Conservation (phyloP, 2,113 vertebrate species). For the Motacilla alba region DNA sequence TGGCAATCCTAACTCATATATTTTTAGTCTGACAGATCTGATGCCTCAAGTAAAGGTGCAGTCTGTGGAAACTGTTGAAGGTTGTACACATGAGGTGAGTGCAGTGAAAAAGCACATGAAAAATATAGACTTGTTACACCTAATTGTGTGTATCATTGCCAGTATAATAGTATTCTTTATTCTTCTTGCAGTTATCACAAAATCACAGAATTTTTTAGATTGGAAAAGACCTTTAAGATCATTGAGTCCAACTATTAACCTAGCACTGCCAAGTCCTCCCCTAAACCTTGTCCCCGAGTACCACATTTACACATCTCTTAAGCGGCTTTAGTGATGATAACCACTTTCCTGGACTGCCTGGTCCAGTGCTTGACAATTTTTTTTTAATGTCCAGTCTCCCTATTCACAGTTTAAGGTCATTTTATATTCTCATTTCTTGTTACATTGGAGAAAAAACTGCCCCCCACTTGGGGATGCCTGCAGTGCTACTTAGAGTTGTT, state of each 20-base stretch:
- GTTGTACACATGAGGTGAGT: constrained; percentile 94
- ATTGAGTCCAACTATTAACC: fast-evolving
- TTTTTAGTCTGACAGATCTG: constrained; percentile 85
- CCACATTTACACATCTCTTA: fast-evolving
- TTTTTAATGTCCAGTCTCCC: not conserved
- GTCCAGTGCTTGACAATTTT: not conserved
- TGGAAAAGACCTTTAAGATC: not conserved
- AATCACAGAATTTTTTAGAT: not conserved
- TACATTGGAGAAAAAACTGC: not conserved
- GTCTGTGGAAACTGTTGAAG: constrained; percentile 92
- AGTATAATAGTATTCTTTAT: not conserved
- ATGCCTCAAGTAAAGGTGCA: constrained; percentile 96
- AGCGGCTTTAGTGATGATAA: not conserved
- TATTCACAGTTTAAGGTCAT: fast-evolving
- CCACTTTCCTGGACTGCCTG: not conserved
- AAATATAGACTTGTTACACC: not conserved
- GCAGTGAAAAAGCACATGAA: not conserved
- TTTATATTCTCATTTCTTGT: not conserved
- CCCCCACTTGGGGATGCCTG: fast-evolving
- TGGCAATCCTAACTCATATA: not conserved
- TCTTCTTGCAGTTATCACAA: not conserved
- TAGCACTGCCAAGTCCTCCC: not conserved
- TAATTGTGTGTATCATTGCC: not conserved
- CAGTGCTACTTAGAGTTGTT: fast-evolving
- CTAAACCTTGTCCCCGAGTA: not conserved